Percentiles rank a stretch among this genome's conserved stretches.
Evolutionary conservation across 2,797 vertebrate genomes (phyloP).

Genomic region (Propithecus perrieri): DNA sequence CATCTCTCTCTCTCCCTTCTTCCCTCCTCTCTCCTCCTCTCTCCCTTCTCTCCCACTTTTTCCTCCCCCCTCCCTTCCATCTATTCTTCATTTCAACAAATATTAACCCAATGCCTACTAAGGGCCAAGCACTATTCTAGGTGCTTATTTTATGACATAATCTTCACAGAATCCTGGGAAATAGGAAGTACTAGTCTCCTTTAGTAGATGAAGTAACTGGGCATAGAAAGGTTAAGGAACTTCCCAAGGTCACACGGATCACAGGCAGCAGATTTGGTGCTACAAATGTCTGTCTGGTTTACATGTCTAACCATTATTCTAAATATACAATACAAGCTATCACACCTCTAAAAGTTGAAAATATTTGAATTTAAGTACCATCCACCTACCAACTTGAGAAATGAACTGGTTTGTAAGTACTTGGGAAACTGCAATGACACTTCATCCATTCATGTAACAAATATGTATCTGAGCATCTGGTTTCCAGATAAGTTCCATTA

Average conservation of each 20-base stretch:
- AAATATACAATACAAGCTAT: neutral
- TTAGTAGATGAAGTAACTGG: neutral
- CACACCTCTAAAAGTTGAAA: neutral
- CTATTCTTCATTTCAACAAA: constrained; percentile 5
- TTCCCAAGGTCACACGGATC: neutral
- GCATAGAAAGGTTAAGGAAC: neutral
- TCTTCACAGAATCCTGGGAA: neutral
- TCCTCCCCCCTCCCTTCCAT: neutral
- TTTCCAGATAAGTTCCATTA: constrained; percentile 24
- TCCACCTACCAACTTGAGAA: neutral
- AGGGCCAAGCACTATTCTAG: neutral
- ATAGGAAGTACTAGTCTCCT: neutral
- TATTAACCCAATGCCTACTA: neutral
- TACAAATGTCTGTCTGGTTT: neutral
- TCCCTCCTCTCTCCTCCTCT: neutral
- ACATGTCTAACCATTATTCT: neutral
- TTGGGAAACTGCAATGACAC: neutral
- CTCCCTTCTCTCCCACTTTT: neutral
- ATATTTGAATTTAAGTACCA: constrained; percentile 4
- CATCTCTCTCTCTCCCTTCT: neutral
- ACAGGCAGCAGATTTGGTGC: neutral
- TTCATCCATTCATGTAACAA: neutral
- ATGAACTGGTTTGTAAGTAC: neutral
- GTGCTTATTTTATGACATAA: neutral
- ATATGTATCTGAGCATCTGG: neutral